Conservation (phyloP, 2,113 vertebrate genomes). For the Scomber scombrus region DNA sequence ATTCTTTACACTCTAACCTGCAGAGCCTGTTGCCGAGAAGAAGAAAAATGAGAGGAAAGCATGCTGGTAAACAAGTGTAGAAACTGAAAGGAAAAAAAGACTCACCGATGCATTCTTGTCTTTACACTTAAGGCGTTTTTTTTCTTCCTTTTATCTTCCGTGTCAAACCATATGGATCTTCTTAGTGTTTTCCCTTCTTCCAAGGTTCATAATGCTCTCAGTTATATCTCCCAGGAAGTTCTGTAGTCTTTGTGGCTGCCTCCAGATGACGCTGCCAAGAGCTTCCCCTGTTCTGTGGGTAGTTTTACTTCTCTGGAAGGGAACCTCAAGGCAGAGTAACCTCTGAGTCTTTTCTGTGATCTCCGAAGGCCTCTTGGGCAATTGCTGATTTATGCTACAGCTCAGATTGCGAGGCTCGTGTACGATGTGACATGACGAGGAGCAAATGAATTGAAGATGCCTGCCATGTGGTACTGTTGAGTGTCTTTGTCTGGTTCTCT, state of each 20-base stretch:
- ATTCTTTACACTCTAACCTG: neutral
- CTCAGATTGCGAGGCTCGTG: neutral
- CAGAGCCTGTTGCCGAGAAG: too few species aligned
- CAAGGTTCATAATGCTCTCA: neutral
- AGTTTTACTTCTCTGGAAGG: conserved; percentile 12
- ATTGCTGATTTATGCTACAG: conserved; percentile 26
- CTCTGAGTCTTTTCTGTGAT: conserved; percentile 23
- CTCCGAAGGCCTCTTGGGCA: conserved; percentile 13
- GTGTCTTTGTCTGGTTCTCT: conserved; percentile 24
- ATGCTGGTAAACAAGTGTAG: neutral
- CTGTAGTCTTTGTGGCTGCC: conserved; percentile 3
- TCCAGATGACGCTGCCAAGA: conserved; percentile 12
- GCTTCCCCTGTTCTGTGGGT: conserved; percentile 4
- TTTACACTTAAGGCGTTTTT: neutral
- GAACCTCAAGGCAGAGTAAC: conserved; percentile 16
- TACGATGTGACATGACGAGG: conserved; percentile 14
- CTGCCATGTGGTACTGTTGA: conserved; percentile 36
- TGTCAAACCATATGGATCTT: neutral
- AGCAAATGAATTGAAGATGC: conserved; percentile 13
- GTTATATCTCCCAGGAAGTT: conserved; percentile 1
- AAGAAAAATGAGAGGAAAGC: neutral
- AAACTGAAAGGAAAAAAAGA: neutral
- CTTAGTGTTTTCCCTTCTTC: conserved; percentile 3
- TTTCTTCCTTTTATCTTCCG: neutral
- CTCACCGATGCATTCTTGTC: conserved; percentile 72